Base-by-base conservation (phyloP, 2,113 vertebrate species). In the Sciurus niger region DNA sequence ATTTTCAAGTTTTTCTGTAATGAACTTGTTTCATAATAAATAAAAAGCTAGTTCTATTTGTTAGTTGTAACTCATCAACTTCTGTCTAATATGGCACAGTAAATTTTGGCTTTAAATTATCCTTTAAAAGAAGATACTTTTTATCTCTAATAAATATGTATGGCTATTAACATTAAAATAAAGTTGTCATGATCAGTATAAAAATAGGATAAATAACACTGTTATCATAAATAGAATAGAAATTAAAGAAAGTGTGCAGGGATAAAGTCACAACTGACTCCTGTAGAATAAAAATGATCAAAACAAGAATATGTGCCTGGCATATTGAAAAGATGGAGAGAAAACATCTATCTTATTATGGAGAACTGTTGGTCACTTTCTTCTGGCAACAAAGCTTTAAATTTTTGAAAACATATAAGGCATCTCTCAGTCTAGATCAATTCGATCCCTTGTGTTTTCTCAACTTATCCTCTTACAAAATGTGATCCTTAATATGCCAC, bases 51-150 rank as follows among this genome's bases (percentile, higher is more conserved):
- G 37, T 88, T 79, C 76, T 72, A 28, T 28, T 67, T 91, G 43
- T 46, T 67, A 73, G 9, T 60, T n/a, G 24, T 32, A 90, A 67
- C 12, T 24, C n/a, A 28, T 80, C 18, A 76, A 85, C 24, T 77
- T 92, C 28, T 80, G 10, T 92, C 76, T 89, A 34, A 70, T 37
- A 55, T 46, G 25, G 3, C 3, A 40, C 14, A 74, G 74, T 77
- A 65, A 94, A 58, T 82, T 89, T 53, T 87, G 34, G 34, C 65
- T 79, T 93, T 65, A 87, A 78, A 40, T 72, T 22, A n/a, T 6
- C 55, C 14, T 92, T 84, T n/a, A 18, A 65, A 43, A 24, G 74
- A 43, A 24, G 2, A 1, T 17, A 30, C 28, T 84, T 87, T 9
- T 43, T 58, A 8, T 46, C 18, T 58, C 51, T 92, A 43, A 91